These are phyloP conservation scores for Stercorarius parasiticus DNA, from an alignment of 2,113 vertebrate species.

Conservation along the genomic window DNA sequence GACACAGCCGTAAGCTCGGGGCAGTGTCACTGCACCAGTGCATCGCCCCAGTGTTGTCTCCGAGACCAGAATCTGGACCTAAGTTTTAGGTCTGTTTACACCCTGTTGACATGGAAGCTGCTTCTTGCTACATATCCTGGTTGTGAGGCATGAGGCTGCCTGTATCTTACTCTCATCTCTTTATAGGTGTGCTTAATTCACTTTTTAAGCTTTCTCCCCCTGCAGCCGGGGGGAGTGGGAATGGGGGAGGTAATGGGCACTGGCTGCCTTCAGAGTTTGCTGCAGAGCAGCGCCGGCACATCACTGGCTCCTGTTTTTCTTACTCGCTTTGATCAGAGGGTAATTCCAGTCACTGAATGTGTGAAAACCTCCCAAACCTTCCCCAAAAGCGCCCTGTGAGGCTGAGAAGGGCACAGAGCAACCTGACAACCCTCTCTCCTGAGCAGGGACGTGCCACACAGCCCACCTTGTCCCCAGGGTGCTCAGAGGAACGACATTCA, in stretches of 20 bases:
- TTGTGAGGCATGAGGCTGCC: not conserved
- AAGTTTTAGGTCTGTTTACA: not conserved
- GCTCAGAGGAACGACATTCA: constrained; percentile 14
- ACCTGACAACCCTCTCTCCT: not conserved
- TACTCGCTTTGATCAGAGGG: not conserved
- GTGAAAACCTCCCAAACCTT: not conserved
- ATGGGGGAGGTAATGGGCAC: not conserved
- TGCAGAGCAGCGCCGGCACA: not conserved
- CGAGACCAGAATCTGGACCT: not conserved
- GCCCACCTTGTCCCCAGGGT: constrained; percentile 31
- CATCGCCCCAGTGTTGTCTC: not conserved
- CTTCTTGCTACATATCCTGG: not conserved
- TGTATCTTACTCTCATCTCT: not conserved
- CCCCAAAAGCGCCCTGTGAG: not conserved
- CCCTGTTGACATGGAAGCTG: not conserved
- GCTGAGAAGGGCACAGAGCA: not conserved
- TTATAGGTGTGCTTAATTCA: not conserved
- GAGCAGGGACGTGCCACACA: not conserved
- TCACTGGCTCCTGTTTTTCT: not conserved
- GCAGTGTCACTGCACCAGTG: not conserved
- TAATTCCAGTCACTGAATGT: not conserved
- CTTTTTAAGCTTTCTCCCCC: not conserved
- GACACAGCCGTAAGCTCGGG: not conserved
- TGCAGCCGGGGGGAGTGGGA: not conserved
- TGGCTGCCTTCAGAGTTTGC: not conserved